Percentiles rank a stretch among this genome's conserved stretches.
Conservation (phyloP, 2,113 vertebrate genomes). For the Struthidea cinerea region DNA sequence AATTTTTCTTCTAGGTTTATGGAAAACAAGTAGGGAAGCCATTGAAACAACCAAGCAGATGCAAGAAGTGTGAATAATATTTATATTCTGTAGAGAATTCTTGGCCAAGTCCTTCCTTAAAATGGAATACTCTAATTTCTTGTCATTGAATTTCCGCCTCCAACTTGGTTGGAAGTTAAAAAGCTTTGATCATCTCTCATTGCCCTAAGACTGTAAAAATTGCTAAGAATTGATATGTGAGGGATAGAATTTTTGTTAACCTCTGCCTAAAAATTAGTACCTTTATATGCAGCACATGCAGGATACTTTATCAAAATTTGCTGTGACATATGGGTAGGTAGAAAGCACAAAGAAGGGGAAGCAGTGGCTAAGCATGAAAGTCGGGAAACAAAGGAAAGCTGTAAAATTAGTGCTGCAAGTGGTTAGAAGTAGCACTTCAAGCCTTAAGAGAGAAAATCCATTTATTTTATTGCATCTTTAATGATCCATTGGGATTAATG, state of each 20-base stretch:
- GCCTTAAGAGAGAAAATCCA: not conserved
- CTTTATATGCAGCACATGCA: not conserved
- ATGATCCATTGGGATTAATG: not conserved
- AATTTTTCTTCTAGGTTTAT: not conserved
- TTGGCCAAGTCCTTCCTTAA: not conserved
- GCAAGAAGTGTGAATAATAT: not conserved
- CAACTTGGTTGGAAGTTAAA: not conserved
- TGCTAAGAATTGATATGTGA: not conserved
- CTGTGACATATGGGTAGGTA: not conserved
- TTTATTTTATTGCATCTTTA: constrained; percentile 7
- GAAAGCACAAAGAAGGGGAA: not conserved
- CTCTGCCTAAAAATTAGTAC: not conserved
- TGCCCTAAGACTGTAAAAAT: not conserved
- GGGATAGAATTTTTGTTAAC: not conserved
- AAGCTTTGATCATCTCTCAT: not conserved
- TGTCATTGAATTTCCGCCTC: not conserved
- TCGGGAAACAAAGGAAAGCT: not conserved
- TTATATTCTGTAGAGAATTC: not conserved
- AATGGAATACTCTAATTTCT: not conserved
- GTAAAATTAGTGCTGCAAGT: not conserved
- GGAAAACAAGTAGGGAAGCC: not conserved
- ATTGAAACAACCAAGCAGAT: not conserved
- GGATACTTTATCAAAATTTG: not conserved
- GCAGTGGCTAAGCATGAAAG: not conserved
- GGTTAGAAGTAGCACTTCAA: not conserved